Conservation (phyloP, 2,797 vertebrate species). For the Dicrostonyx torquatus region DNA sequence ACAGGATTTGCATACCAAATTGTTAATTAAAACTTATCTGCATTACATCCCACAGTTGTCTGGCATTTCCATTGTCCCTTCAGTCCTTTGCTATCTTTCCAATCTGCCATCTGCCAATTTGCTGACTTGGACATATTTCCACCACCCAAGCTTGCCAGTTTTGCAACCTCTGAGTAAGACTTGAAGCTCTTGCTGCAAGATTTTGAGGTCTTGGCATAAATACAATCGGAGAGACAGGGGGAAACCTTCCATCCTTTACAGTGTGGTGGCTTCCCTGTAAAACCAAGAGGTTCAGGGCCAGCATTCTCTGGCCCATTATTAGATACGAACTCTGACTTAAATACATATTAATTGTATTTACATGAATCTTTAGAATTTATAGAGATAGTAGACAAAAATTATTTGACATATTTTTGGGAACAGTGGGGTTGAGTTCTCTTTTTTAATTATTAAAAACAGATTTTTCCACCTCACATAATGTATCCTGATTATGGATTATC, state of each 20-base stretch:
- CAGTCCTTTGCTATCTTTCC: slow-evolving; percentile 61
- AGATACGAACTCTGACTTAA: slow-evolving; percentile 28
- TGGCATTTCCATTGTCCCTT: slow-evolving; percentile 62
- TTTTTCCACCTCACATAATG: not conserved
- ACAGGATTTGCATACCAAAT: slow-evolving; percentile 53
- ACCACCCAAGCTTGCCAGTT: slow-evolving; percentile 44
- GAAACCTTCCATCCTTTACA: slow-evolving; percentile 60
- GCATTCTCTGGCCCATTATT: not conserved
- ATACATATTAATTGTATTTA: slow-evolving; percentile 23
- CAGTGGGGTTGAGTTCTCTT: not conserved
- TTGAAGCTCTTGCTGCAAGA: slow-evolving; percentile 67
- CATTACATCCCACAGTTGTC: slow-evolving; percentile 53
- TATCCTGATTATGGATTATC: not conserved
- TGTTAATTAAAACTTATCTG: slow-evolving; percentile 36
- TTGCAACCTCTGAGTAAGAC: slow-evolving; percentile 39
- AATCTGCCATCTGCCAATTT: slow-evolving; percentile 78
- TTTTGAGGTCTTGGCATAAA: slow-evolving; percentile 71
- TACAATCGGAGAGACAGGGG: not conserved
- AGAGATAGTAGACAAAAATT: not conserved
- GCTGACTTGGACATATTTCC: slow-evolving; percentile 70
- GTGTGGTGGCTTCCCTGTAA: not conserved
- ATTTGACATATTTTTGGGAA: not conserved
- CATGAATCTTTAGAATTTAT: not conserved
- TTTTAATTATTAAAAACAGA: not conserved
- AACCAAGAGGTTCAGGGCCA: slow-evolving; percentile 13